A percentile compares a stretch with the other conserved stretches of the same genome.
Conservation (phyloP, 2,888 invertebrate species). For the Parnassius apollo region DNA sequence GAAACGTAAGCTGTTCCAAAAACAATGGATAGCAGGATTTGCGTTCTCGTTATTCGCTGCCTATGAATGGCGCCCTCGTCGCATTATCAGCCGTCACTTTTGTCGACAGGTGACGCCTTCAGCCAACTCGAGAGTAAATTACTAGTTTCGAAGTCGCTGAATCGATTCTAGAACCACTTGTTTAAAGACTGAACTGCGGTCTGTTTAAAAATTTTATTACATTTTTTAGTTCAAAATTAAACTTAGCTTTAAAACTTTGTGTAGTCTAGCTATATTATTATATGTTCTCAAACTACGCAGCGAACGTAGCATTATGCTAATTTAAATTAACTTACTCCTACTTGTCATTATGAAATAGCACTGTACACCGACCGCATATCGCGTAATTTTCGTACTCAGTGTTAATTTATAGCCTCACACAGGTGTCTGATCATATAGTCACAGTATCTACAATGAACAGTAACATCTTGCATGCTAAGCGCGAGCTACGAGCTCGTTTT, state of each 20-base stretch:
- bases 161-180: slow-evolving; percentile 72
- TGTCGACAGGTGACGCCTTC: slow-evolving; percentile 79
- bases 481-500: slow-evolving; percentile 73
- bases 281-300: background rate
- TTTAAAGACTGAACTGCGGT: slow-evolving; percentile 52
- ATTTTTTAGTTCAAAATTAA: slow-evolving; percentile 18
- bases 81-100: slow-evolving; percentile 78
- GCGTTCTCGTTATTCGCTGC: slow-evolving; percentile 60
- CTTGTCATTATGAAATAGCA: slow-evolving; percentile 29
- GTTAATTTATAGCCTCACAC: slow-evolving; percentile 39
- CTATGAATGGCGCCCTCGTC: slow-evolving; percentile 73
- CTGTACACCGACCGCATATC: slow-evolving; percentile 22
- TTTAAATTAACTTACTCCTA: slow-evolving; percentile 2
- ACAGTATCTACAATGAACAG: slow-evolving; percentile 47
- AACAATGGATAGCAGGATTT: slow-evolving; percentile 44
- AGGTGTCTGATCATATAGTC: slow-evolving; percentile 50
- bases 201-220: slow-evolving; percentile 47
- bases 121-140: slow-evolving; percentile 80
- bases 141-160: slow-evolving; percentile 77
- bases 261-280: too few relatives aligned
- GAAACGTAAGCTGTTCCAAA: slow-evolving; percentile 32
- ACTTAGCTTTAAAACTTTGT: too few relatives aligned
- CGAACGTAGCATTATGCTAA: slow-evolving; percentile 4
- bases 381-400: slow-evolving; percentile 23
- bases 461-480: slow-evolving; percentile 74